A percentile compares a stretch with the other conserved stretches of the same genome.
phyloP scores from a whole-genome alignment of 2,888 invertebrate species.

The Leptinotarsa juncta region DNA sequence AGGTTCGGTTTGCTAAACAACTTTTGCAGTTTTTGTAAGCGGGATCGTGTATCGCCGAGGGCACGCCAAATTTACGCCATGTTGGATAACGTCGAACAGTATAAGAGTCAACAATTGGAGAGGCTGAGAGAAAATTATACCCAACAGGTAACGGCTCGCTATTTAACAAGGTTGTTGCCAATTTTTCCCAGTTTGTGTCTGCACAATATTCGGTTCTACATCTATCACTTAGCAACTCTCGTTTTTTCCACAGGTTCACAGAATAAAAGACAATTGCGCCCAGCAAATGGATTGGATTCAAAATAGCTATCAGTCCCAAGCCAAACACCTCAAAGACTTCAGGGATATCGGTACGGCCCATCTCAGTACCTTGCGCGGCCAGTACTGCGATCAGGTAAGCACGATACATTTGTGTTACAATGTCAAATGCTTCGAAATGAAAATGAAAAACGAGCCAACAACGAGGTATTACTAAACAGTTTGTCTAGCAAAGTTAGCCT shows the following conservation, averaged over 20 bases:
- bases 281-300: slow-evolving; percentile 95
- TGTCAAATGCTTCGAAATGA: neutral
- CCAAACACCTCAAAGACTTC: slow-evolving; percentile 87
- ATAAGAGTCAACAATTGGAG: slow-evolving; percentile 90
- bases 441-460: neutral
- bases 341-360: slow-evolving; percentile 92
- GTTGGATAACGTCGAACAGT: slow-evolving; percentile 90
- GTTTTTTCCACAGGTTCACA: slow-evolving; percentile 72
- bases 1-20: slow-evolving; percentile 79
- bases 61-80: slow-evolving; percentile 87
- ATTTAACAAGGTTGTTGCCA: too few species aligned
- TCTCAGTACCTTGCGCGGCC: slow-evolving; percentile 86
- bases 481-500: neutral
- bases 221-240: too few species aligned
- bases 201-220: too few species aligned
- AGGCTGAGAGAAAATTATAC: slow-evolving; percentile 91
- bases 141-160: slow-evolving; percentile 74
- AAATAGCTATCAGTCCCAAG: slow-evolving; percentile 89
- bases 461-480: neutral
- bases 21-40: slow-evolving; percentile 80
- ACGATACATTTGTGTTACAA: neutral
- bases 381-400: slow-evolving; percentile 90
- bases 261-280: slow-evolving; percentile 92
- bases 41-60: slow-evolving; percentile 78
- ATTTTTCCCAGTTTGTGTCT: too few species aligned